Evolutionary conservation across 1,140 invertebrate species (phyloP).

Genomic region (Nasonia vitripennis): DNA sequence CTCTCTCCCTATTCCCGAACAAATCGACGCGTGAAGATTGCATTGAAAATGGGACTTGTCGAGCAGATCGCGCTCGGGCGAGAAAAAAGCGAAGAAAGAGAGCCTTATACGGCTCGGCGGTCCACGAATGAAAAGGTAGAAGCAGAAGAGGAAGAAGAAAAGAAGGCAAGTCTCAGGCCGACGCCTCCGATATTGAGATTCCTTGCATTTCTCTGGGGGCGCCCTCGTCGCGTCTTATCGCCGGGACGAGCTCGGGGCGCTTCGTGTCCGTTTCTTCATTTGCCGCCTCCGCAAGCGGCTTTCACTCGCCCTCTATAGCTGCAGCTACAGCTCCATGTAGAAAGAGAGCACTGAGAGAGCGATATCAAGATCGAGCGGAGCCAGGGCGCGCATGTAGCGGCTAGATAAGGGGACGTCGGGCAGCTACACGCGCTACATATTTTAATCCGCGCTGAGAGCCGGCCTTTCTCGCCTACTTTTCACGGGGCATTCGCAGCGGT

Average conservation of each 20-base stretch:
- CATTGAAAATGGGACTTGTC: constrained; percentile 29
- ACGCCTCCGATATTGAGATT: constrained; percentile 42
- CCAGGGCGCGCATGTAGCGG: background rate
- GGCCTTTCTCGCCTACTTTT: background rate
- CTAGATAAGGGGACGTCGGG: background rate
- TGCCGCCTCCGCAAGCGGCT: background rate
- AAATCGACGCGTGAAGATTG: constrained; percentile 41
- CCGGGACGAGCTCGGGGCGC: background rate
- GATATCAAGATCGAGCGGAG: constrained; percentile 31
- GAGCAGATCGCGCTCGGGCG: background rate
- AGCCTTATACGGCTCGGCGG: background rate
- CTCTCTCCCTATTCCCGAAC: constrained; percentile 15
- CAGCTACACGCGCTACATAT: background rate
- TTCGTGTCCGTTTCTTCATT: constrained; percentile 46
- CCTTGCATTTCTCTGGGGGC: constrained; percentile 35
- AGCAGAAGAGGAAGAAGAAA: background rate
- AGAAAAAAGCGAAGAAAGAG: background rate
- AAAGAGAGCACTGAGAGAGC: background rate
- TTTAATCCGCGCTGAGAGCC: constrained; percentile 13
- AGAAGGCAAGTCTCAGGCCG: constrained; percentile 25
- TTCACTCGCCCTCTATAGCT: background rate
- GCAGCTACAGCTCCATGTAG: background rate
- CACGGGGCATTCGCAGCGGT: too few relatives aligned
- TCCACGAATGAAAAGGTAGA: constrained; percentile 19
- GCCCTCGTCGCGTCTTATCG: constrained; percentile 9